phyloP scores from a whole-genome alignment of 1,140 invertebrate genomes.

The Hyles euphorbiae region DNA sequence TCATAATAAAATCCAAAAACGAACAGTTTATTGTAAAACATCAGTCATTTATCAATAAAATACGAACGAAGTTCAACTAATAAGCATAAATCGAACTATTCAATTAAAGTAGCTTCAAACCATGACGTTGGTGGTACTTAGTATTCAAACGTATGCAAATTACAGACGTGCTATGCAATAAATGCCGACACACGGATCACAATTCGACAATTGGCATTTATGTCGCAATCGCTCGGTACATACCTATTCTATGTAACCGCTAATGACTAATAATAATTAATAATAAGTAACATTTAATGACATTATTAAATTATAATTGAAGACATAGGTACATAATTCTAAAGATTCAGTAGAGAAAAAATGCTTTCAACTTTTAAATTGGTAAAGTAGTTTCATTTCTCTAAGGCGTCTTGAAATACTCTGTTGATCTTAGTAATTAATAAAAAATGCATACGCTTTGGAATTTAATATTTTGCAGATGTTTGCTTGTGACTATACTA shows the following conservation, averaged over 20 bases:
- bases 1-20: neutral
- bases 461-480: too few species aligned
- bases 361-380: too few species aligned
- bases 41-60: constrained; percentile 32
- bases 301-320: too few species aligned
- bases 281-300: too few species aligned
- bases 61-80: constrained; percentile 47
- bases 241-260: constrained; percentile 18
- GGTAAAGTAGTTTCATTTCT: too few species aligned
- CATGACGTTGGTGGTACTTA: constrained; percentile 62
- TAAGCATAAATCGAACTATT: constrained; percentile 70
- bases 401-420: too few species aligned
- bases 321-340: too few species aligned
- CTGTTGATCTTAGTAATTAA: too few species aligned
- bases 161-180: constrained; percentile 73
- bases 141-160: constrained; percentile 76
- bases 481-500: too few species aligned
- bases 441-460: too few species aligned
- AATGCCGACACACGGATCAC: constrained; percentile 72
- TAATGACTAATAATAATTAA: too few species aligned
- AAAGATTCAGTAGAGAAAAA: too few species aligned
- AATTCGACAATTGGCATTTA: constrained; percentile 73
- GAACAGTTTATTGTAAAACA: neutral
- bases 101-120: constrained; percentile 72
- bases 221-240: constrained; percentile 54